phyloP scores from a whole-genome alignment of 2,113 vertebrate species.

The Cromileptes altivelis region DNA sequence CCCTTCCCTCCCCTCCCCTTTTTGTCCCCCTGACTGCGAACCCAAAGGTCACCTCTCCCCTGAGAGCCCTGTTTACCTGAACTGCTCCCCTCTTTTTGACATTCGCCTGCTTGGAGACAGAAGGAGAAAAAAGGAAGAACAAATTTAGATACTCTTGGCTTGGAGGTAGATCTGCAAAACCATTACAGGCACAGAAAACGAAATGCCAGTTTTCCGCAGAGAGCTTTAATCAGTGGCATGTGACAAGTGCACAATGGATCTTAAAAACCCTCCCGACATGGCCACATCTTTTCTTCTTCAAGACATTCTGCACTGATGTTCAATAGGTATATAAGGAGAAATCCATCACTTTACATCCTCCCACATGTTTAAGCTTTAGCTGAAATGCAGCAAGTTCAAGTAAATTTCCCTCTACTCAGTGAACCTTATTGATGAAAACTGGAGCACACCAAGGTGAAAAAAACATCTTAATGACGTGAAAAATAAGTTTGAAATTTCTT shows the following conservation, averaged over 20 bases:
- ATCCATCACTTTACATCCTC: neutral
- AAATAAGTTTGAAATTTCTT: neutral
- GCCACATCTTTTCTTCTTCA: neutral
- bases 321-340: neutral
- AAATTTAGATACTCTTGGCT: slow-evolving; percentile 40
- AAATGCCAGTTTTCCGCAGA: slow-evolving; percentile 29
- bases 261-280: neutral
- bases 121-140: slow-evolving; percentile 45
- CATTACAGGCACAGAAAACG: neutral
- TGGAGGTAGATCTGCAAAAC: slow-evolving; percentile 15
- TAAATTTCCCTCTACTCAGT: neutral
- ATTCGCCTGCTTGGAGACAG: slow-evolving; percentile 73
- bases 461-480: neutral
- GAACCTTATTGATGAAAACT: neutral
- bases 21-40: slow-evolving; percentile 74
- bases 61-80: slow-evolving; percentile 77
- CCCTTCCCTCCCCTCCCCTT: slow-evolving; percentile 22
- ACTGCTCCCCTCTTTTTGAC: slow-evolving; percentile 71
- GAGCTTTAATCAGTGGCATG: slow-evolving; percentile 12
- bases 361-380: neutral
- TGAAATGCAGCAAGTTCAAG: neutral
- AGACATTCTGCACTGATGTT: no score
- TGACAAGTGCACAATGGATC: neutral
- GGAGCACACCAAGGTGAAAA: neutral
- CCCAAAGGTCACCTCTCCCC: slow-evolving; percentile 79